phyloP scores from a whole-genome alignment of 2,797 vertebrate genomes.

The Crocidura indochinensis region DNA sequence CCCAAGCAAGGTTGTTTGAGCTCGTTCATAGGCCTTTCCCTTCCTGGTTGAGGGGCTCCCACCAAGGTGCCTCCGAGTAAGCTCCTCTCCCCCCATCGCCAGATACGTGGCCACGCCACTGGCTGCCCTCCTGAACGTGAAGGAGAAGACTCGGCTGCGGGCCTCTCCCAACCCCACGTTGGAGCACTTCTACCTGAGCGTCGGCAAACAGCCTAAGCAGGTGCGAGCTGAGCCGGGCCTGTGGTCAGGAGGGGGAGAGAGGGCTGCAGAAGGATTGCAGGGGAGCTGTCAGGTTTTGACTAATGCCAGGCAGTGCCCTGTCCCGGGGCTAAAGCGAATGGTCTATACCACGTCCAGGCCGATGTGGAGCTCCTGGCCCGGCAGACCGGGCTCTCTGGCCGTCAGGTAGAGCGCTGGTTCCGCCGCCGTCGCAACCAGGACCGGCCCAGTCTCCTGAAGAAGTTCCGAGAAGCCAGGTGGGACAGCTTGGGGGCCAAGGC shows the following conservation, averaged over 20 bases:
- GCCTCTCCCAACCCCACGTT: conserved; percentile 92
- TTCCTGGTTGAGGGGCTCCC: not conserved
- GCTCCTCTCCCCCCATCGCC: conserved; percentile 57
- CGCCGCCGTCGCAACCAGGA: conserved; percentile 97
- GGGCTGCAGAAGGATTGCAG: not conserved
- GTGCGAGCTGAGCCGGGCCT: conserved; percentile 84
- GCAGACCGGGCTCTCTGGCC: conserved; percentile 91
- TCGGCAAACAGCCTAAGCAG: conserved; percentile 94
- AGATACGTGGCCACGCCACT: conserved; percentile 94
- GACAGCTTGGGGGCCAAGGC: not conserved
- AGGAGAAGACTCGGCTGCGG: conserved; percentile 94
- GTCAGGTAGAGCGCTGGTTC: conserved; percentile 97
- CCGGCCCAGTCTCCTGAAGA: conserved; percentile 96
- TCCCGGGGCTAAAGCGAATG: not conserved
- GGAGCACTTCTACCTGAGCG: conserved; percentile 93
- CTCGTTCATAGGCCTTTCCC: conserved; percentile 43
- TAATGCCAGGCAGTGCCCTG: not conserved
- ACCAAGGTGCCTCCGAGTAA: not conserved
- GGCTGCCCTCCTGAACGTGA: conserved; percentile 94
- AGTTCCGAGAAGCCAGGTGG: conserved; percentile 97
- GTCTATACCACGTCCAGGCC: conserved; percentile 86
- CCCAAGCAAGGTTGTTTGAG: conserved; percentile 26
- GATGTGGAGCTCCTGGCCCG: conserved; percentile 93
- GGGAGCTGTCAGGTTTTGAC: not conserved
- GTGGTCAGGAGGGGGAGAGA: not conserved